Base-by-base conservation (phyloP, 2,113 vertebrate species). In the Ptychochromis oligacanthus region DNA sequence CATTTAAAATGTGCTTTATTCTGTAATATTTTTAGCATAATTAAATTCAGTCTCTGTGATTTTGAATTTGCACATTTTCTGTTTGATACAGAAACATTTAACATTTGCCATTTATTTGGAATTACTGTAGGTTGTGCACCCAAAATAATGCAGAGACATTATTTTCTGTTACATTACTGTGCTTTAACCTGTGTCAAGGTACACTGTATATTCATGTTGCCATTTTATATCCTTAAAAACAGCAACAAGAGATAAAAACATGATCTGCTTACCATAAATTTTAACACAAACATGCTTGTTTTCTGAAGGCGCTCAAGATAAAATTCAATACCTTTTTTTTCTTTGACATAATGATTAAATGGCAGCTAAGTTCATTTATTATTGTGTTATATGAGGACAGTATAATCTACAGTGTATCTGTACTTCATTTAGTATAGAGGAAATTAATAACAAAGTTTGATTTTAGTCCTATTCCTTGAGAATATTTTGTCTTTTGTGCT, bases 351-450 rank as follows among this genome's bases (percentile, higher is more conserved):
- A 65, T 38, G 8, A 34, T 84, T 80, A 24, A 84, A 81, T 56
- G 93, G 93, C 93, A 94, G 93, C 93, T 94, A 94, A 83, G 15
- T 77, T 62, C 1, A 59, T 55, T 58, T 28, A 40, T 38, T 28
- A 31, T 80, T 70, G 61, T 76, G 20, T 83, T 77, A 15, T 34
- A 58, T 57, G 5, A 38, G 9, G 3, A 64, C 3, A 60, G 4
- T 57, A 18, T 46, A 43, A 78, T 49, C 15, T 26, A 10, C 3
- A 31, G 18, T n/a, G 17, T 70, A 64, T 79, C 5, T 77, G 1
- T 76, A 75, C 24, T 62, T 59, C 8, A 60, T 65, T 65, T 65
- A 10, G 34, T 43, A n/a, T 22, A 74, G 43, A 65, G 3, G 3
- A 65, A 34, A 40, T 14, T 22, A 0, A 8, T 40, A 20, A 10